Percentiles rank a stretch among this genome's conserved stretches.
phyloP scores from a whole-genome alignment of 2,888 invertebrate species.

The Allophyes oxyacanthae region DNA sequence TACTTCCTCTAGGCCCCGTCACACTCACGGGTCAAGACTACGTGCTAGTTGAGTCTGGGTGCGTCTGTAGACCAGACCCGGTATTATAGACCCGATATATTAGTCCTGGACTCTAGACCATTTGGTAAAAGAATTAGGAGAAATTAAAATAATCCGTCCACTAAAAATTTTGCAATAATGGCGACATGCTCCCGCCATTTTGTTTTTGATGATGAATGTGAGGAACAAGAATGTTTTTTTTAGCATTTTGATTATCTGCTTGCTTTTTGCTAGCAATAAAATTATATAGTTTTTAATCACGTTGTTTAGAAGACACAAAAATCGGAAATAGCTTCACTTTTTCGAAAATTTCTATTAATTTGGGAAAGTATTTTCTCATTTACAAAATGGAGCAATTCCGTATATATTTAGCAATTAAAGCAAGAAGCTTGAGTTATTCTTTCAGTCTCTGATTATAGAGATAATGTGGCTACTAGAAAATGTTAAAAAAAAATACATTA shows the following conservation, averaged over 20 bases:
- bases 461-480: no score
- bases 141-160: constrained; percentile 35
- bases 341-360: neutral
- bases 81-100: constrained; percentile 40
- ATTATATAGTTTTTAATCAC: constrained; percentile 4
- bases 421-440: no score
- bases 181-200: constrained; percentile 34
- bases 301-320: constrained; percentile 18
- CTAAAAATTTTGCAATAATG: constrained; percentile 34
- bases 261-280: constrained; percentile 8
- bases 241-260: constrained; percentile 15
- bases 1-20: constrained; percentile 96
- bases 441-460: neutral
- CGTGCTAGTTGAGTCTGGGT: constrained; percentile 98
- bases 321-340: neutral
- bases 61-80: constrained; percentile 93
- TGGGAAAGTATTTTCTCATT: no score
- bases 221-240: neutral
- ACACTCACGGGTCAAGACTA: constrained; percentile 98
- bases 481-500: no score
- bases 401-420: no score
- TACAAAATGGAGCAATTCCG: no score
- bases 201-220: constrained; percentile 8
- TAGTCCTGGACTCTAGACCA: constrained; percentile 21
- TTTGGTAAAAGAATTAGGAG: constrained; percentile 24